phyloP scores from a whole-genome alignment of 2,888 invertebrate species.

The Agrilus mali region DNA sequence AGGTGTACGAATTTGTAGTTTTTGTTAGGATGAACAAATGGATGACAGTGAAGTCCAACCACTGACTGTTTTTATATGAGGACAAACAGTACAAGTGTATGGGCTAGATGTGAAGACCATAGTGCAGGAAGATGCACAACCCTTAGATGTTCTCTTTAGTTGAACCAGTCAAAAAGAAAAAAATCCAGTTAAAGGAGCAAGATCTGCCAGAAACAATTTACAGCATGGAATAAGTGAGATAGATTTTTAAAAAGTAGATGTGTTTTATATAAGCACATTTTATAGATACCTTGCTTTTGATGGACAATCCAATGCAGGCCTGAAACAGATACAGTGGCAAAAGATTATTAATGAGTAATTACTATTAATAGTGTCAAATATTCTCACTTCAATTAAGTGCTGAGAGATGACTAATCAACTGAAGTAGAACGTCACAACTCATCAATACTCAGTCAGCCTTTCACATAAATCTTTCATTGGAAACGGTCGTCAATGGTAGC shows the following conservation, averaged over 20 bases:
- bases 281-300: slow-evolving; percentile 75
- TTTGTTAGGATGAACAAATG: slow-evolving; percentile 41
- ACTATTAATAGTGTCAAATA: too few relatives aligned
- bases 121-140: slow-evolving; percentile 97
- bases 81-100: slow-evolving; percentile 68
- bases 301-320: slow-evolving; percentile 96
- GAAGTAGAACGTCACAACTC: too few relatives aligned
- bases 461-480: too few relatives aligned
- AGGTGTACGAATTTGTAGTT: slow-evolving; percentile 4
- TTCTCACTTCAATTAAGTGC: too few relatives aligned
- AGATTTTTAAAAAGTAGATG: neutral
- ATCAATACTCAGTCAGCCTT: too few relatives aligned
- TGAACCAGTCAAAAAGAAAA: slow-evolving; percentile 87
- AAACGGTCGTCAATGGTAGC: too few relatives aligned
- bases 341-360: too few relatives aligned
- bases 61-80: slow-evolving; percentile 92
- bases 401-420: too few relatives aligned
- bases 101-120: slow-evolving; percentile 95
- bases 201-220: slow-evolving; percentile 88
- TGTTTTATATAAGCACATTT: slow-evolving; percentile 1
- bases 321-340: too few relatives aligned
- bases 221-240: slow-evolving; percentile 69
- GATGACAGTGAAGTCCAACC: slow-evolving; percentile 63
- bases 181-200: slow-evolving; percentile 90
- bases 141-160: slow-evolving; percentile 83